Conservation (phyloP, 2,888 invertebrate species). For the Heliconius ismenius region DNA sequence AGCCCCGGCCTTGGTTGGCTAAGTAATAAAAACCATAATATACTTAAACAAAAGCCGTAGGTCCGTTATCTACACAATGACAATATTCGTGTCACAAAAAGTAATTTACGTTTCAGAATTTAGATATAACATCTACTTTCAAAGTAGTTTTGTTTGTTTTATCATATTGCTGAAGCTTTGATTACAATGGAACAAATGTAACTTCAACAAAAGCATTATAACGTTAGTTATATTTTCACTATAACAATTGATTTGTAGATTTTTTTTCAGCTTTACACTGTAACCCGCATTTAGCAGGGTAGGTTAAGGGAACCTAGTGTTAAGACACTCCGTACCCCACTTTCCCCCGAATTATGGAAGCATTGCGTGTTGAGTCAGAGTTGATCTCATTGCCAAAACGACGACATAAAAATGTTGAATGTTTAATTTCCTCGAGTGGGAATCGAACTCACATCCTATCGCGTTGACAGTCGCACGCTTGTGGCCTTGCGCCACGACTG, state of each 20-base stretch:
- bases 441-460: no score
- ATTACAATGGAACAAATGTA: background rate
- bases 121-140: background rate
- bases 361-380: no score
- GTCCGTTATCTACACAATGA: no score
- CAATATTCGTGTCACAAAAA: background rate
- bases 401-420: no score
- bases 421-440: no score
- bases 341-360: no score
- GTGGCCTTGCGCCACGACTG: no score
- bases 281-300: no score
- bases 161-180: background rate
- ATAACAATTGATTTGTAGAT: background rate
- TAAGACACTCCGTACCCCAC: no score
- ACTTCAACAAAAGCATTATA: conserved; percentile 7
- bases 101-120: background rate
- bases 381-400: no score
- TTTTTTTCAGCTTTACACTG: background rate
- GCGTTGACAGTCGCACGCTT: no score
- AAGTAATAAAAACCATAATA: background rate
- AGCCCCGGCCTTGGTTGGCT: background rate
- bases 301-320: no score
- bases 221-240: background rate
- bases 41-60: background rate
- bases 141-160: background rate